Evolutionary conservation across 2,797 vertebrate genomes (phyloP).

Genomic region (Botia almorhae): DNA sequence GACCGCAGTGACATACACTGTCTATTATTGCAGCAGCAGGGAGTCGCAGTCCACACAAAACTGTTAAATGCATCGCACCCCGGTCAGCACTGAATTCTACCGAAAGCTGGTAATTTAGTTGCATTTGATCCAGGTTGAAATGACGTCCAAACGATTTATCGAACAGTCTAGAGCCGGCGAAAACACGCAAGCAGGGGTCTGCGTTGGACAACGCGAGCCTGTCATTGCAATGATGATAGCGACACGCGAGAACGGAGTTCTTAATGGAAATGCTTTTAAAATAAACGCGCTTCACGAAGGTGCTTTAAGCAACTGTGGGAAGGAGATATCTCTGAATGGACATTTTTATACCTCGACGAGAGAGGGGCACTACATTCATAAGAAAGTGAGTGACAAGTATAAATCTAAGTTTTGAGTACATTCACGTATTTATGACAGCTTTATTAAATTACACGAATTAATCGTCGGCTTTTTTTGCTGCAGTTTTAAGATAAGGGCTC

Average conservation of each 20-base stretch:
- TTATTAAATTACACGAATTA: neutral
- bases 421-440: neutral
- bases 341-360: conserved; percentile 62
- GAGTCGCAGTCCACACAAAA: conserved; percentile 68
- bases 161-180: conserved; percentile 71
- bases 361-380: conserved; percentile 68
- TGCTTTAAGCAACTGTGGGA: conserved; percentile 58
- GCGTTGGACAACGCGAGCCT: conserved; percentile 66
- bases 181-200: conserved; percentile 66
- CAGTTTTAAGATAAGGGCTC: neutral
- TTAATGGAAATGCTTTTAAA: conserved; percentile 62
- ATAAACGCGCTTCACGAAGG: conserved; percentile 68
- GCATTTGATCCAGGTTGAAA: conserved; percentile 67
- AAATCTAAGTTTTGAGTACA: neutral
- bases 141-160: conserved; percentile 79
- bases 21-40: conserved; percentile 63
- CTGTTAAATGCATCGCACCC: conserved; percentile 79
- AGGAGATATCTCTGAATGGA: conserved; percentile 63
- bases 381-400: conserved; percentile 75
- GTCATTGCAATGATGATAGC: conserved; percentile 59
- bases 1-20: conserved; percentile 66
- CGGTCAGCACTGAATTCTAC: conserved; percentile 71
- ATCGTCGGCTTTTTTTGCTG: neutral
- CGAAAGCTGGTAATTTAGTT: conserved; percentile 75
- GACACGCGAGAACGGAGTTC: conserved; percentile 65